These are phyloP conservation scores for Anguilla megastoma DNA, from an alignment of 2,797 vertebrate species.

Conservation along the genomic window DNA sequence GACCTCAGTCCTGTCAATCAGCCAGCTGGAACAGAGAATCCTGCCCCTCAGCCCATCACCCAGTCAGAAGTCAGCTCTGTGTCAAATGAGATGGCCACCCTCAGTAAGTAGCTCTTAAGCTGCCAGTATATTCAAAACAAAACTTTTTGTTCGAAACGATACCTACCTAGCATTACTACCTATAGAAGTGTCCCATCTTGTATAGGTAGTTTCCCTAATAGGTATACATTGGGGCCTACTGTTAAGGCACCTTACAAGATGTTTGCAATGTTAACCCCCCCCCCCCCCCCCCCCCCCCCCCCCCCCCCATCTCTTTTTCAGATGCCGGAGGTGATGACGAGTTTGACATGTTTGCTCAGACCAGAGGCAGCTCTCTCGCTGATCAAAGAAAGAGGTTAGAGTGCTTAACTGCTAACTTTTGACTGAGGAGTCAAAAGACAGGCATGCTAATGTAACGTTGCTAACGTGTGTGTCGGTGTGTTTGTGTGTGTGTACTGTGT, in stretches of 20 bases:
- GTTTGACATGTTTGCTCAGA: slow-evolving; percentile 99
- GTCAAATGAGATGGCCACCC: slow-evolving; percentile 72
- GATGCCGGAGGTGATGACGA: slow-evolving; percentile 80
- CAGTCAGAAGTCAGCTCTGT: slow-evolving; percentile 54
- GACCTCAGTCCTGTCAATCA: slow-evolving; percentile 67
- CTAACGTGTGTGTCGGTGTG: not conserved
- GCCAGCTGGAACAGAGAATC: slow-evolving; percentile 58
- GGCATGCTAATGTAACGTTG: not conserved
- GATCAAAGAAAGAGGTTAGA: slow-evolving; percentile 90
- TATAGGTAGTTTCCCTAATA: too few relatives aligned
- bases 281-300: not conserved
- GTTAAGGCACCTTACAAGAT: not conserved
- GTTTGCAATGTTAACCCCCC: not conserved
- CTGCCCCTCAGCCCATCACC: slow-evolving; percentile 49
- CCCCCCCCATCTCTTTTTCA: slow-evolving; percentile 20
- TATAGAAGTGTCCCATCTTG: not conserved
- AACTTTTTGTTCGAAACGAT: too few relatives aligned
- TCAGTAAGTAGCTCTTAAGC: slow-evolving; percentile 68
- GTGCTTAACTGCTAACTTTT: not conserved
- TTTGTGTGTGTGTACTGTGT: not conserved
- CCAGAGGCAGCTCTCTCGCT: slow-evolving; percentile 88
- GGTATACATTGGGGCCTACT: not conserved
- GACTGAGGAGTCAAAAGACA: not conserved
- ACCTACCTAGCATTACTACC: too few relatives aligned
- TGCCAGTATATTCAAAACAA: too few relatives aligned